Base-by-base conservation (phyloP, 2,797 vertebrate genomes). In the Coendou prehensilis region DNA sequence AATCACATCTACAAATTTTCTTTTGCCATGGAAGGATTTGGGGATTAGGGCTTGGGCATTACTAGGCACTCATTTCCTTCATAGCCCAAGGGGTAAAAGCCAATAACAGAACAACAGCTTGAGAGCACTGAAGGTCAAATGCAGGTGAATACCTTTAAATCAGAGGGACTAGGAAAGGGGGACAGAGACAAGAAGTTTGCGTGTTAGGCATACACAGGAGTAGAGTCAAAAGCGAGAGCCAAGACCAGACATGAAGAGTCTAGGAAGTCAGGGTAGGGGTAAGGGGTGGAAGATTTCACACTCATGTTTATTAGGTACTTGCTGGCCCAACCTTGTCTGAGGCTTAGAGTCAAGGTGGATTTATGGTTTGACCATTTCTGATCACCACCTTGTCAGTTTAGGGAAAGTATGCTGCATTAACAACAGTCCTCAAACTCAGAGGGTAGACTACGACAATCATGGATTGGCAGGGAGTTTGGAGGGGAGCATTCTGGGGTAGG, bases 1-100 rank as follows among this genome's bases (percentile, higher is more conserved):
- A 79, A 95, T 84, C 76, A 41, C 41, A 61, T 76, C 61, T 61
- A 28, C 26, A 57, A 83, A 80, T 47, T 83, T 71, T 92, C 30
- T 88, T 52, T 69, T 57, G 6, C 52, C 13, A 8, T 30, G 41
- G 45, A 84, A 75, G 23, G 50, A 92, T 78, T 81, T 86, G 71
- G 57, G 26, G 57, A 56, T 75, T 56, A 63, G 50, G 45, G 7
- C 63, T 80, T 8, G 9, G 22, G 47, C 64, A 80, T 80, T 47
- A 88, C 64, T 9, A 18, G 26, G 45, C 13, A 4, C 6, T n/a
- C 30, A 45, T 57, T 81, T 81, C 18, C 56, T 91, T 81, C 50
- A 23, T 79, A 59, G 52, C 11, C n/a, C 1, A 52, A 50, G 37
- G 37, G 26, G 0, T 67, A 26, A 71, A 85, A 84, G 11, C 30